Evolutionary conservation across 2,113 vertebrate species (phyloP), one percentile per base, ranked within the genome.

Genomic region (Anoplopoma fimbria): DNA sequence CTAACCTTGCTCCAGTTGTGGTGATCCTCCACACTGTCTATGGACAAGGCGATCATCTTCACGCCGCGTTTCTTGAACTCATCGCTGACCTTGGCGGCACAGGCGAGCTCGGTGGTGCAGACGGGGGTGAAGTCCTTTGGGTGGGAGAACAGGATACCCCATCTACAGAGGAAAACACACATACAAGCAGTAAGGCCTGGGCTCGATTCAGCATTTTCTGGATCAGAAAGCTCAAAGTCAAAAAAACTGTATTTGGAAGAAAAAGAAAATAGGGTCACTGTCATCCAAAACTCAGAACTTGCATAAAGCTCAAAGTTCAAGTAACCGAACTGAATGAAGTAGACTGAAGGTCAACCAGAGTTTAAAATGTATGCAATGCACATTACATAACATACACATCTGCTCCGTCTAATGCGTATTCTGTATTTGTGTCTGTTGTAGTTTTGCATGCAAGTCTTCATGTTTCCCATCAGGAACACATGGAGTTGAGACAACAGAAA

Each of bases 61-160:
- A 99, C 95, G 0, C 95, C 95, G 47, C 97, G 96, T 81, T 97
- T 98, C 86, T 93, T 92, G 93, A 99, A 99, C 93, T 99, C 96
- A 0, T 94, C 77, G 0, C 94, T 95, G 91, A 99, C 70, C 82
- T 90, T 96, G 0, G 96, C 97, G 0, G 97, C 97, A 45, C 96
- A 91, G 79, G 97, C 98, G 0, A 99, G 96, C 92, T 99, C 98
- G 0, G 98, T 99, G 82, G 98, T 99, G 84, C 98, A 99, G 25
- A 99, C 98, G 0, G 98, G 98, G 0, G 98, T 99, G 81, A 97
- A 99, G 92, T 99, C 98, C 63, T 94, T 95, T 0, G 98, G 98
- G 90, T 99, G 98, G 29, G 98, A 99, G 90, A 99, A 99, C 81
- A 99, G 94, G 87, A 99, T 94, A 9, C 98, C 97, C 98, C 98